These are phyloP conservation scores for Forbesichthys agassizii DNA, from an alignment of 2,113 vertebrate genomes.

Conservation along the genomic window DNA sequence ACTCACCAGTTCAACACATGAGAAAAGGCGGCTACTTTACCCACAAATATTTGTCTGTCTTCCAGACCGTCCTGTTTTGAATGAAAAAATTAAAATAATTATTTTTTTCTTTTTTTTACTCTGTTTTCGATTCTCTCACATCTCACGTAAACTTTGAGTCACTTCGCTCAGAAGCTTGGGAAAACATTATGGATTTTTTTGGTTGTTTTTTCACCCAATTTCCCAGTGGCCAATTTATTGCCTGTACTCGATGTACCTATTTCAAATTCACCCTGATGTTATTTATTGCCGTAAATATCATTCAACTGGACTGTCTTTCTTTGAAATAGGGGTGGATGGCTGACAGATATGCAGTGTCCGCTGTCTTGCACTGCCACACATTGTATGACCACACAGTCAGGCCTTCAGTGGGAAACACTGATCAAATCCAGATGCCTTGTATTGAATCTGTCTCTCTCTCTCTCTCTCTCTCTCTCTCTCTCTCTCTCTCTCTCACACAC, in stretches of 20 bases:
- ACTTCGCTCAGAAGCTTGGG: conserved; percentile 18
- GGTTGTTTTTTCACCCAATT: conserved; percentile 35
- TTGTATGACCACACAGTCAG: conserved; percentile 60
- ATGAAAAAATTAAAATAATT: conserved; percentile 34
- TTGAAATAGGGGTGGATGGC: conserved; percentile 6
- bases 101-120: neutral
- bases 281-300: neutral
- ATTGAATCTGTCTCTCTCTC: conserved; percentile 24
- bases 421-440: conserved; percentile 73
- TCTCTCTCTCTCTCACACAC: neutral
- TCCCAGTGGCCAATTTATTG: neutral
- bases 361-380: conserved; percentile 36
- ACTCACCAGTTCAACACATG: conserved; percentile 47
- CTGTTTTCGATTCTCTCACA: conserved; percentile 51
- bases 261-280: neutral
- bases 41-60: conserved; percentile 52
- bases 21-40: conserved; percentile 45
- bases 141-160: conserved; percentile 16
- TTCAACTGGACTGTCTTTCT: conserved; percentile 3
- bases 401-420: conserved; percentile 49
- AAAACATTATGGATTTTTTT: conserved; percentile 4
- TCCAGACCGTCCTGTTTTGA: conserved; percentile 39
- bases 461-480: neutral
- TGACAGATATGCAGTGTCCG: conserved; percentile 32
- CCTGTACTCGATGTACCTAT: neutral